phyloP scores from a whole-genome alignment of 1,140 invertebrate genomes.

The Tetragonula clypearis region DNA sequence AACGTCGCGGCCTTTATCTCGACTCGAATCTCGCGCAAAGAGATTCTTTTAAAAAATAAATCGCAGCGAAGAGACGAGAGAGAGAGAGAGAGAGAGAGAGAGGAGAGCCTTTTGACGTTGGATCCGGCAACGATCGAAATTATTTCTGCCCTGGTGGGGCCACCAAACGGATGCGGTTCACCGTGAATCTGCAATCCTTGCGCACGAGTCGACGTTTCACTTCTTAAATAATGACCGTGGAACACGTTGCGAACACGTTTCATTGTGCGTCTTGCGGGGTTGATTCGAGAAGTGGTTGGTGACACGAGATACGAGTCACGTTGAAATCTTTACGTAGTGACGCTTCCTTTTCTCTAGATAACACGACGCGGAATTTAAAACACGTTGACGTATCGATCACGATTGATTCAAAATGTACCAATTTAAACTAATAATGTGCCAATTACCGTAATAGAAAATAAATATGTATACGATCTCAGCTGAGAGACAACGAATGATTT shows the following conservation, averaged over 20 bases:
- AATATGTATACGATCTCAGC: no score
- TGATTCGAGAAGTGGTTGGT: no score
- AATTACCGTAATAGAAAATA: no score
- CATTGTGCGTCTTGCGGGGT: background rate
- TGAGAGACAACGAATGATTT: no score
- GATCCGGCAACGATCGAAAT: slow-evolving; percentile 2
- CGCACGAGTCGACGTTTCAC: background rate
- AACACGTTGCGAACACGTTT: background rate
- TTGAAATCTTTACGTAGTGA: no score
- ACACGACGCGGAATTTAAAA: no score
- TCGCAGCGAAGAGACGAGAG: background rate
- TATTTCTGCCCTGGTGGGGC: background rate
- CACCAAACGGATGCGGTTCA: background rate
- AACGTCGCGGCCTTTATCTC: slow-evolving; percentile 42
- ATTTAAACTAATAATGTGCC: no score
- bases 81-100: background rate
- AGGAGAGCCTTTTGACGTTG: background rate
- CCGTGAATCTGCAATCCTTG: background rate
- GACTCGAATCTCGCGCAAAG: no score
- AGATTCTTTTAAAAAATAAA: slow-evolving; percentile 37
- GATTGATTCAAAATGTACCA: no score
- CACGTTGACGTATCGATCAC: no score
- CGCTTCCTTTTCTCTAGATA: no score
- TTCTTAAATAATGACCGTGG: background rate
- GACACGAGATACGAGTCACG: no score